These are phyloP conservation scores for Monopterus albus DNA, from an alignment of 2,113 vertebrate genomes.

Conservation along the genomic window DNA sequence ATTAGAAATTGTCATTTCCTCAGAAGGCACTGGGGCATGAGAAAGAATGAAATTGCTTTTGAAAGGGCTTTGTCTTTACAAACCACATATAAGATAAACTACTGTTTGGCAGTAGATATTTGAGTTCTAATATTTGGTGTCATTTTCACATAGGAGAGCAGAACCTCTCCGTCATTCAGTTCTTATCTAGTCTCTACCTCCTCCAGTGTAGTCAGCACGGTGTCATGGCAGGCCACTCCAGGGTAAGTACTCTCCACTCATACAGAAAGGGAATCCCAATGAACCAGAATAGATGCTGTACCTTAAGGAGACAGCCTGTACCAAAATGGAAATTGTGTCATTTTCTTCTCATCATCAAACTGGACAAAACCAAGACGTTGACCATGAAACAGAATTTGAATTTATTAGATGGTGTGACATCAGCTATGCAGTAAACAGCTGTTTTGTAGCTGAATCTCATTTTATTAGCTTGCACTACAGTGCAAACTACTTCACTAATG, in stretches of 20 bases:
- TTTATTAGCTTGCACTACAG: neutral
- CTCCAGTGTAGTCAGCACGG: conserved; percentile 41
- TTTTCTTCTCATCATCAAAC: neutral
- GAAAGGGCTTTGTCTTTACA: too few species aligned
- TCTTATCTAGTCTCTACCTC: conserved; percentile 33
- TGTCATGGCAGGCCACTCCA: conserved; percentile 19
- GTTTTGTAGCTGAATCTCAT: neutral
- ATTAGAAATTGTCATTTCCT: neutral
- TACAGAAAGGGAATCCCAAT: neutral
- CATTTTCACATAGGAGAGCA: conserved; percentile 51
- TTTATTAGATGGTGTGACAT: too few species aligned
- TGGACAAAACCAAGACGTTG: too few species aligned
- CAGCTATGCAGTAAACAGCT: too few species aligned
- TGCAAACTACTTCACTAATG: neutral
- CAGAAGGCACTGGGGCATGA: neutral
- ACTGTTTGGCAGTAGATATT: neutral
- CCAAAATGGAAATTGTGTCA: neutral
- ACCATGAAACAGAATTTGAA: too few species aligned
- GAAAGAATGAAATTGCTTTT: neutral
- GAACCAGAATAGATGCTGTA: neutral
- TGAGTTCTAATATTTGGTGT: conserved; percentile 11
- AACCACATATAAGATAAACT: neutral
- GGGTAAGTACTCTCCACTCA: conserved; percentile 31
- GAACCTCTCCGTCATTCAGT: conserved; percentile 18
- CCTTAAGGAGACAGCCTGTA: neutral